Percentiles rank a stretch among this genome's conserved stretches.
Evolutionary conservation across 1,140 invertebrate genomes (phyloP).

Genomic region (Diploscapter pachys): DNA sequence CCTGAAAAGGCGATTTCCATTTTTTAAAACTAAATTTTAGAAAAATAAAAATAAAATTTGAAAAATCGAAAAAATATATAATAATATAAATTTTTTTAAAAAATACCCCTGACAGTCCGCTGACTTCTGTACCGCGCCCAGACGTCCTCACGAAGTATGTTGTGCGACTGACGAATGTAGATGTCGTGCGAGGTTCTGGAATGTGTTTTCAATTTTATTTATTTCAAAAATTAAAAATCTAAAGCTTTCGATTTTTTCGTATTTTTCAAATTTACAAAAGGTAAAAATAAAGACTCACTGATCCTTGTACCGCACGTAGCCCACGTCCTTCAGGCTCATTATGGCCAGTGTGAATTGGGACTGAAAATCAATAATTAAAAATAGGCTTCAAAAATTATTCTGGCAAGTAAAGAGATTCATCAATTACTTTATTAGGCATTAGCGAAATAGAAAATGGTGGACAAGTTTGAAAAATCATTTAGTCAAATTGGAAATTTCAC

Average conservation of each 20-base stretch:
- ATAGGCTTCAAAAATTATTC: neutral
- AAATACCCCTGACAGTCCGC: constrained; percentile 5
- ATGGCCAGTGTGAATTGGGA: constrained; percentile 25
- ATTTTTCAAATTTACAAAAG: neutral
- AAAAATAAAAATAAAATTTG: too few relatives aligned
- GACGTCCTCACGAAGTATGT: constrained; percentile 22
- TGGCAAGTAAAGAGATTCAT: too few relatives aligned
- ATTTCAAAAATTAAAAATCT: constrained; percentile 16
- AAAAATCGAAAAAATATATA: neutral
- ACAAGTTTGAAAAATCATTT: too few relatives aligned
- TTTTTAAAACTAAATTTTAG: neutral
- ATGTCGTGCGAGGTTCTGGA: constrained; percentile 7
- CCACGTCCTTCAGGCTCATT: constrained; percentile 6
- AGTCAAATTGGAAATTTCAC: too few relatives aligned
- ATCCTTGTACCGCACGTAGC: neutral
- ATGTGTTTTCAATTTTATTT: neutral
- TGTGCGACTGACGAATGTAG: constrained; percentile 23
- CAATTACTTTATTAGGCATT: too few relatives aligned
- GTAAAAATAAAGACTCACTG: neutral
- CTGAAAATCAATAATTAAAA: neutral
- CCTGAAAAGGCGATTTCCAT: neutral
- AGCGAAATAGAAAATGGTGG: too few relatives aligned
- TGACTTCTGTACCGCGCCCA: constrained; percentile 24
- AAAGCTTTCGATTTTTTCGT: neutral
- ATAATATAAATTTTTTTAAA: constrained; percentile 3